Conservation (phyloP, 2,797 vertebrate genomes). For the Salmo trutta region DNA sequence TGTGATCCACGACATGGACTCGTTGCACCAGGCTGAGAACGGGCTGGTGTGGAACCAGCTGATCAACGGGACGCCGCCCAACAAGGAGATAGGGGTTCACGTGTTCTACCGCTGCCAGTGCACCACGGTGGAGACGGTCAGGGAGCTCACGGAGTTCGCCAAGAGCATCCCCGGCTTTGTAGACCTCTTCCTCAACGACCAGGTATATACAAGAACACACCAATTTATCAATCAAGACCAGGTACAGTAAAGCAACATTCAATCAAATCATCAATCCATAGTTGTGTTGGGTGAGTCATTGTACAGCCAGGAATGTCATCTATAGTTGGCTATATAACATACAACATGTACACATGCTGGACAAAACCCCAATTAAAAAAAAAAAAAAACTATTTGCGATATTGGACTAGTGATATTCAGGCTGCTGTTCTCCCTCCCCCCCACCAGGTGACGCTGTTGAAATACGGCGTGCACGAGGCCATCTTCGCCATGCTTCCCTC, state of each 20-base stretch:
- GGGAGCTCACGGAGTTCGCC: conserved; percentile 85
- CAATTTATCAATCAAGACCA: too few relatives aligned
- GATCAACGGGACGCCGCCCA: conserved; percentile 75
- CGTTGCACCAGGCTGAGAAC: conserved; percentile 83
- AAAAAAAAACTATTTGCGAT: too few relatives aligned
- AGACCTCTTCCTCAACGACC: conserved; percentile 83
- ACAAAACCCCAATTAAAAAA: too few relatives aligned
- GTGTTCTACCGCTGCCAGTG: conserved; percentile 88
- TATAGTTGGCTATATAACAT: too few relatives aligned
- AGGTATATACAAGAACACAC: conserved; percentile 47
- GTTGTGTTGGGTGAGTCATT: too few relatives aligned
- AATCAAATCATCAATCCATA: too few relatives aligned
- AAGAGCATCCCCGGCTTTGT: conserved; percentile 86
- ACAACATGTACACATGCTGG: too few relatives aligned
- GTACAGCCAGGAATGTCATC: too few relatives aligned
- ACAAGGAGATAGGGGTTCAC: conserved; percentile 85
- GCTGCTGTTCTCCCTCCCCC: background rate
- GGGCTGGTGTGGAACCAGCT: conserved; percentile 85
- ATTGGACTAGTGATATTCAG: background rate
- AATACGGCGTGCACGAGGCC: conserved; percentile 85
- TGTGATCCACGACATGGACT: conserved; percentile 86
- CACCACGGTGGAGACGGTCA: conserved; percentile 83
- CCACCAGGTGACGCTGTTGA: conserved; percentile 80
- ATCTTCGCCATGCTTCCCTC: conserved; percentile 88
- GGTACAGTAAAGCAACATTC: too few relatives aligned